Evolutionary conservation across 2,888 invertebrate species (phyloP), one percentile per base, ranked within the genome.

Genomic region (Macrophya annulata): DNA sequence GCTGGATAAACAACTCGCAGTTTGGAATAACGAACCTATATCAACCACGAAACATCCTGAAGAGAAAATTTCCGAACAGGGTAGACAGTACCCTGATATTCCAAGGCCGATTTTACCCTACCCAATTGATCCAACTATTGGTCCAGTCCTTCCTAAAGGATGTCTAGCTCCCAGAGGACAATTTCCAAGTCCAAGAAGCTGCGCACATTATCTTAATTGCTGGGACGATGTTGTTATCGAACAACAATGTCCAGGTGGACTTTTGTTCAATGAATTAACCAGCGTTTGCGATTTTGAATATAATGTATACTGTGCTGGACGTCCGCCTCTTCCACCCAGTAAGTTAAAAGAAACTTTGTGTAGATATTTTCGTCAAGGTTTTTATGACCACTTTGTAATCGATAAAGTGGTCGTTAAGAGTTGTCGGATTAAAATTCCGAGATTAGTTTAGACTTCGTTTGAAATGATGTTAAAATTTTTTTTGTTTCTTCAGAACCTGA

Each of bases 171-270:
- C 94, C 48, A 93, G 96, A 76, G 95, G 96, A 3, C 96, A 96
- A 90, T 96, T 96, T 87, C 95, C 96, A 0, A 95, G 95, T 12
- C 94, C 94, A 0, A 94, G 92, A 45, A 92, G 94, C 6, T 97
- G 96, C 89, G 94, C 95, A 68, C 95, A 94, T 89, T 97, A 96
- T 91, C 90, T 96, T 17, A 96, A 96, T 91, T 97, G 96, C 90
- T 96, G 96, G 96, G 96, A 96, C 88, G 96, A 96, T 0, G 94
- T 94, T 88, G 96, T 95, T 0, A 94, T 95, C 40, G 96, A 96
- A 88, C 95, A 96, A 91, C 94, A 95, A 31, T 97, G 96, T 87
- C 96, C 96, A 0, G 93, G 93, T 12, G 96, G 95, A 0, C 90
- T 96, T 5, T 90, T 96, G 59, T 96, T 96, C 92, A 95, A 96